Conservation (phyloP, 2,888 invertebrate genomes). For the Flexamia atlantica region DNA sequence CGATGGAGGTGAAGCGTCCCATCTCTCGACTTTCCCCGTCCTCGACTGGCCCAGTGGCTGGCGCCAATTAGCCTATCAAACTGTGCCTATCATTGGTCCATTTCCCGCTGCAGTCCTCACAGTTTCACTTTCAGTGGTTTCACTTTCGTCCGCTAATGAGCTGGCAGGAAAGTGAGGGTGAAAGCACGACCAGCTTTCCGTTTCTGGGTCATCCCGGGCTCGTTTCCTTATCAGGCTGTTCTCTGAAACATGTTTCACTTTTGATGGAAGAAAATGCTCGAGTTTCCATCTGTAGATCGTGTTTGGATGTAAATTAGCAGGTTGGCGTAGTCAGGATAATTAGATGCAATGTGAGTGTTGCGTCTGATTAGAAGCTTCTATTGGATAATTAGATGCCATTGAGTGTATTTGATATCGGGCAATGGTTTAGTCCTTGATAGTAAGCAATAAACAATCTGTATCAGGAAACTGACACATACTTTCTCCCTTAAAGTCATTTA, state of each 20-base stretch:
- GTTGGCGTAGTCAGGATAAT: too few species aligned
- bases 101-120: conserved; percentile 5
- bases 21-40: neutral
- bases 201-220: conserved; percentile 26
- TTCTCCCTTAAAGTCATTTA: too few species aligned
- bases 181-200: neutral
- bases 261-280: conserved; percentile 4
- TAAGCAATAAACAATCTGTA: too few species aligned
- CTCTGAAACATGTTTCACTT: neutral
- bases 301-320: neutral
- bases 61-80: conserved; percentile 27
- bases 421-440: too few species aligned
- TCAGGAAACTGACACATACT: too few species aligned
- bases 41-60: neutral
- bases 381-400: too few species aligned
- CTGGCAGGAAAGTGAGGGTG: conserved; percentile 27
- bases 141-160: conserved; percentile 38
- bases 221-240: conserved; percentile 19
- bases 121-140: conserved; percentile 41
- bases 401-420: too few species aligned
- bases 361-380: too few species aligned
- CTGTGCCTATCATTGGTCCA: conserved; percentile 38
- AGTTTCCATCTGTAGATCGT: neutral
- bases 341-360: too few species aligned
- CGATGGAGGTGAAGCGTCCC: too few species aligned